Percentiles rank a stretch among this genome's conserved stretches.
Evolutionary conservation across 2,113 vertebrate genomes (phyloP).

Genomic region (Prochilodus magdalenae): DNA sequence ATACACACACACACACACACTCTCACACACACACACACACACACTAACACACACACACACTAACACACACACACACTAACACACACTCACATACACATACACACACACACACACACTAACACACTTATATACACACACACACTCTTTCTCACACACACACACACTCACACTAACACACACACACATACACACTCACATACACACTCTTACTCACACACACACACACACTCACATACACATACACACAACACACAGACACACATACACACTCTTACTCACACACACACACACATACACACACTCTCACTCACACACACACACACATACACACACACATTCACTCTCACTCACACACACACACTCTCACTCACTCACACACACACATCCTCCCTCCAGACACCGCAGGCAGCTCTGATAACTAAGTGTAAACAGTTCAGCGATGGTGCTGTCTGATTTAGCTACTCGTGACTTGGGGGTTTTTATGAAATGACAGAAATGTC

Average conservation of each 20-base stretch:
- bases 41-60: not conserved
- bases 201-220: not conserved
- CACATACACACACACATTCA: constrained; percentile 21
- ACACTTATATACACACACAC: too few species aligned
- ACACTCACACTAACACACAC: not conserved
- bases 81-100: not conserved
- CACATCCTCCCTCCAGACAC: not conserved
- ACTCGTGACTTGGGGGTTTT: too few species aligned
- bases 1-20: not conserved
- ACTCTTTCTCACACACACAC: not conserved
- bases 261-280: not conserved
- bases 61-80: not conserved
- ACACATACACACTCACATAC: not conserved
- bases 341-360: not conserved
- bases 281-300: not conserved
- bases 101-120: not conserved
- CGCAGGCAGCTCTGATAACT: not conserved
- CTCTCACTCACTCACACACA: not conserved
- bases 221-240: not conserved
- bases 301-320: constrained; percentile 23
- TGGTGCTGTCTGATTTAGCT: too few species aligned
- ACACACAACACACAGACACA: too few species aligned
- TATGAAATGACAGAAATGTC: too few species aligned
- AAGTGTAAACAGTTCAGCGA: not conserved
- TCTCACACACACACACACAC: not conserved